Evolutionary conservation across 2,113 vertebrate genomes (phyloP), one percentile per base, ranked within the genome.

Genomic region (Nipponia nippon): DNA sequence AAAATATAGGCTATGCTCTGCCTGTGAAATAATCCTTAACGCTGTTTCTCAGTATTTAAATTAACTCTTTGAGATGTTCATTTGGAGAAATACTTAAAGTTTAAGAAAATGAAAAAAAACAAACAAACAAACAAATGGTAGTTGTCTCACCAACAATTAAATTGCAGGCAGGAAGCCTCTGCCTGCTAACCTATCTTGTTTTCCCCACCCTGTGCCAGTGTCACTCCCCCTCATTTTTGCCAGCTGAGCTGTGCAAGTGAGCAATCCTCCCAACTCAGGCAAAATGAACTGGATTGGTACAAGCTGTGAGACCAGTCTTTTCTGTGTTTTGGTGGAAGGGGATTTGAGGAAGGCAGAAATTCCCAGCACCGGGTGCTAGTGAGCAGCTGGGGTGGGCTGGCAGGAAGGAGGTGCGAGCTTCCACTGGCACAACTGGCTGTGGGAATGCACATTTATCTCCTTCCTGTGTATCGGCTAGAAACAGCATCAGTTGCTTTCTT

Each of bases 281-380:
- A 92, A 79, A 86, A 59, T 0, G 0, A 52, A 38, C 30, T 61
- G 20, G 10, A 11, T 23, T 61, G 11, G 10, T 73, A 77, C 40
- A 65, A 52, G 23, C 49, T 56, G 20, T 0, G 0, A 84, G 55
- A 56, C 20, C 4, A 2, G 16, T 52, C 40, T 38, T 66, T 66
- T 47, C 38, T 47, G 29, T 87, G 26, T 56, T 55, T 62, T 69
- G 36, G 30, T 77, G 47, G 26, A 50, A 79, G 20, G 20, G 26
- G 30, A 23, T 83, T 52, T 86, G 58, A 89, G 32, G n/a, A 36
- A 83, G 79, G 66, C 52, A 67, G 81, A 77, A 89, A 83, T 73
- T 9, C 46, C 34, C 53, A 40, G 36, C 55, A 25, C 34, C 0
- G 0, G 29, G 34, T 87, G 72, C 34, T 81, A 11, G 10, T 34